Base-by-base conservation (phyloP, 2,888 invertebrate species). In the Hirtodrosophila histrioides region DNA sequence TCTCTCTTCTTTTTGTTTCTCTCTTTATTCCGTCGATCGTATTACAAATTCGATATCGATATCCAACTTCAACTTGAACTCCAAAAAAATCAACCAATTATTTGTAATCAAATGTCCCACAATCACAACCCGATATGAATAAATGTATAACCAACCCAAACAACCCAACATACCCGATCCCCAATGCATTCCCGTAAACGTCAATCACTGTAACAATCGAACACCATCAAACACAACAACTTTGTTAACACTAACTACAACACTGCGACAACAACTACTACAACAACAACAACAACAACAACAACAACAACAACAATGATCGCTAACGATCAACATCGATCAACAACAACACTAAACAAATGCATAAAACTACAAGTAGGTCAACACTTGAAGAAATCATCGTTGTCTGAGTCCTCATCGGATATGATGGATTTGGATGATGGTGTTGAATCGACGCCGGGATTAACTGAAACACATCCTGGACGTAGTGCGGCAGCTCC, bases 351-450 rank as follows among this genome's bases (percentile, higher is more conserved):
- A 83, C 80, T 80, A 79, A 82, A 85, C 84, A 77, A 82, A 79
- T 79, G 75, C 83, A 86, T 80, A 80, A 79, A 78, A 82, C 78
- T 70, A 87, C 85, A 89, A 89, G 81, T 93, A 96, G 97, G 97
- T 92, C 96, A 97, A 93, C 95, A 96, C 92, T 94, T 95, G 93
- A 97, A 97, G 94, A 97, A 96, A 93, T 94, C 94, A 92, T 96
- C 97, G 79, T 94, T 97, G 89, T 95, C 96, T 92, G 97, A 97
- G 92, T 95, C 95, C 83, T 96, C 96, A 84, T 97, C 97, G 86
- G 97, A 98, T 92, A 95, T 96, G 92, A 96, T 97, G 95, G 98
- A 98, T 92, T 93, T 97, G 91, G 97, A 97, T 90, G 97, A 98
- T 92, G 95, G 96, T 87, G 95, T 96, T 86, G 92, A 92, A 79